These are phyloP conservation scores for Notothenia coriiceps DNA, from an alignment of 2,113 vertebrate species.

Conservation along the genomic window DNA sequence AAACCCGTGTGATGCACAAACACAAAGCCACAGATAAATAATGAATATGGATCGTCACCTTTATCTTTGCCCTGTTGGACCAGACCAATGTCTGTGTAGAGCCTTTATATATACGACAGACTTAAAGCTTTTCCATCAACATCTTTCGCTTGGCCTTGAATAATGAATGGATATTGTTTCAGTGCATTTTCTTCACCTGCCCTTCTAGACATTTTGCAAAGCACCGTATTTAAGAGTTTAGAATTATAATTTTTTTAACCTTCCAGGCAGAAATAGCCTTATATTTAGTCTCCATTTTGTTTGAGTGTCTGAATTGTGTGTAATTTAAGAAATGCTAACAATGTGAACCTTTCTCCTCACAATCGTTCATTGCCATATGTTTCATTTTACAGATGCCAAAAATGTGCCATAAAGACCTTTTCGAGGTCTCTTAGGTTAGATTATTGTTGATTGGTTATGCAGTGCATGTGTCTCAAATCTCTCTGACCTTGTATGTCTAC, in stretches of 20 bases:
- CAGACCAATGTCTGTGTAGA: background rate
- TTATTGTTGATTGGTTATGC: background rate
- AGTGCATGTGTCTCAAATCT: background rate
- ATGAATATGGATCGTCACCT: constrained; percentile 28
- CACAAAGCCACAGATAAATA: constrained; percentile 33
- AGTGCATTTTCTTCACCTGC: background rate
- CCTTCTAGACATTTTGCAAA: background rate
- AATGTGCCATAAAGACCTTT: too few relatives aligned
- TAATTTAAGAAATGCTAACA: background rate
- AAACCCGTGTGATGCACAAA: constrained; percentile 3
- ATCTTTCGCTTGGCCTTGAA: constrained; percentile 29
- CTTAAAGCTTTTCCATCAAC: constrained; percentile 29
- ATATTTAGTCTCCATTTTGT: too few relatives aligned
- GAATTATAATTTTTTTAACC: background rate
- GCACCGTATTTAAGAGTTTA: background rate
- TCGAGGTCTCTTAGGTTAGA: too few relatives aligned
- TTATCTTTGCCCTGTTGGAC: constrained; percentile 14
- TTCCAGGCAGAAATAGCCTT: background rate
- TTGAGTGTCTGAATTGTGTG: too few relatives aligned
- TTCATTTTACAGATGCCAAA: background rate
- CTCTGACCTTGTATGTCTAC: background rate
- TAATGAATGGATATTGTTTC: background rate
- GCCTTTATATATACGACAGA: background rate
- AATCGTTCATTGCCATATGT: background rate
- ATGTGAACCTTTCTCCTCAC: background rate